Conservation (phyloP, 2,797 vertebrate species). For the Myoxocephalus aenaeus region DNA sequence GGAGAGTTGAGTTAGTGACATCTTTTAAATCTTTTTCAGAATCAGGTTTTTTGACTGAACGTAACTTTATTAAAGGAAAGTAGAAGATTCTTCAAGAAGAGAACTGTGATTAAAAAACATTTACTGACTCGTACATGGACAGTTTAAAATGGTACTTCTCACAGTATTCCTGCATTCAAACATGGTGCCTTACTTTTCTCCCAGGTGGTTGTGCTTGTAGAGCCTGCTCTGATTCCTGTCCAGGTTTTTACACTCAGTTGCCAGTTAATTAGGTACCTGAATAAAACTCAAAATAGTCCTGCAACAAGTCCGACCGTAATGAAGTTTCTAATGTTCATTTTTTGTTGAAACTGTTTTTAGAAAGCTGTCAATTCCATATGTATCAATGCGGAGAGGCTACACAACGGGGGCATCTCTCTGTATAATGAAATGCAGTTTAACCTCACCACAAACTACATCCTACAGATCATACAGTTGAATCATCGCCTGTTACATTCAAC, state of each 20-base stretch:
- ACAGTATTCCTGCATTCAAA: background rate
- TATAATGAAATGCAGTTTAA: background rate
- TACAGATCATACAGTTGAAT: background rate
- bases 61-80: background rate
- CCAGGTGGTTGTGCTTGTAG: background rate
- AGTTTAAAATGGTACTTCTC: background rate
- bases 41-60: background rate
- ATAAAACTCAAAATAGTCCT: background rate
- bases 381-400: background rate
- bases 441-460: background rate
- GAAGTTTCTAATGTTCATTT: background rate
- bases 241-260: background rate
- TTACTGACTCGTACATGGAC: background rate
- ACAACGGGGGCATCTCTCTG: too few species aligned
- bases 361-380: background rate
- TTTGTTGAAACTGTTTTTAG: background rate
- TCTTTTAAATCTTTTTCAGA: background rate
- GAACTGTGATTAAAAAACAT: background rate
- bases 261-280: background rate
- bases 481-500: background rate
- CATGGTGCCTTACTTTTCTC: background rate
- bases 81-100: too few species aligned
- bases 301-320: background rate
- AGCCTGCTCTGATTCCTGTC: background rate
- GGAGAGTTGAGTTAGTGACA: background rate